A percentile compares a stretch with the other conserved stretches of the same genome.
Evolutionary conservation across 2,888 invertebrate species (phyloP).

Genomic region (Sarcophaga variegata): DNA sequence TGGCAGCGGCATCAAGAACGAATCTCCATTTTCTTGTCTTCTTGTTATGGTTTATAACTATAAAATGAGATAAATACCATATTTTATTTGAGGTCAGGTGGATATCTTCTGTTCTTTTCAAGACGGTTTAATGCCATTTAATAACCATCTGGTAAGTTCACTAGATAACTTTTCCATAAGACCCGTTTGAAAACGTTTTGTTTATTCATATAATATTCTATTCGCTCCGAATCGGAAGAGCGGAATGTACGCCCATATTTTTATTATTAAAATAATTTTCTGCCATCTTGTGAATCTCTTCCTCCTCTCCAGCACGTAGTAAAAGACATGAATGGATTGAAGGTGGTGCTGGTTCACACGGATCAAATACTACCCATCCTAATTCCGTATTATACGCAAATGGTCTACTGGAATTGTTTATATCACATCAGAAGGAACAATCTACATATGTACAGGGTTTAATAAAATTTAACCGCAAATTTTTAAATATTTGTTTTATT

Average conservation of each 20-base stretch:
- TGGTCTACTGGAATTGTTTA: constrained; percentile 28
- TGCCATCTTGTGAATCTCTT: constrained; percentile 36
- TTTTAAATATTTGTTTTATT: constrained; percentile 3
- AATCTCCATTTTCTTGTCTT: neutral
- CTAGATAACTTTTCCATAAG: constrained; percentile 36
- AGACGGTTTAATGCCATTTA: constrained; percentile 1
- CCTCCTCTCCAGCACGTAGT: neutral
- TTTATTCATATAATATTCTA: constrained; percentile 18
- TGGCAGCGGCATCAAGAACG: constrained; percentile 74
- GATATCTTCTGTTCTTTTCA: constrained; percentile 21
- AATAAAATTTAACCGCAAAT: neutral
- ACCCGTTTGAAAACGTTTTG: constrained; percentile 30
- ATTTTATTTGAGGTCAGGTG: constrained; percentile 11
- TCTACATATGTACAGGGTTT: constrained; percentile 17
- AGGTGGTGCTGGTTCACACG: neutral
- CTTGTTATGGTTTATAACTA: constrained; percentile 2
- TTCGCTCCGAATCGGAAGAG: constrained; percentile 26
- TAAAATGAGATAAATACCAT: constrained; percentile 25
- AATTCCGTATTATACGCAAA: constrained; percentile 65
- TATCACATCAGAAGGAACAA: neutral
- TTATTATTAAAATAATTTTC: constrained; percentile 39
- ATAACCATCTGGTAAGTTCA: constrained; percentile 30
- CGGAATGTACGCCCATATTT: constrained; percentile 27
- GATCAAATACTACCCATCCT: constrained; percentile 53
- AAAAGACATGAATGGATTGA: constrained; percentile 27